Percentiles rank a stretch among this genome's conserved stretches.
These are phyloP conservation scores for Diplodus sargus DNA, from an alignment of 2,797 vertebrate genomes.

Conservation along the genomic window DNA sequence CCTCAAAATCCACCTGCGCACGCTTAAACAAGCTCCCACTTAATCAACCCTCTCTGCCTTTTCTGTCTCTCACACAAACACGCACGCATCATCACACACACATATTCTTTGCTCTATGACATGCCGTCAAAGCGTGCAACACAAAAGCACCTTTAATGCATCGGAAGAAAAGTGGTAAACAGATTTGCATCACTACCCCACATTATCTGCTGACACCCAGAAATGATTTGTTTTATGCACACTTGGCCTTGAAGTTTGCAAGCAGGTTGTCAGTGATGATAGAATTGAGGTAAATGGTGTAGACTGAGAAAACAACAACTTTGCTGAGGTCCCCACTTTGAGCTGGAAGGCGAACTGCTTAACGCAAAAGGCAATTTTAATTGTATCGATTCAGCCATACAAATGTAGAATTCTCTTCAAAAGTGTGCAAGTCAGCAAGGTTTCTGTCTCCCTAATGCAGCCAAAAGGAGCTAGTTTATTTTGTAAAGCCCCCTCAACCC, in stretches of 20 bases:
- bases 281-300: conserved; percentile 88
- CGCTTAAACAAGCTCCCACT: conserved; percentile 70
- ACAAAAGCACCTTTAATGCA: conserved; percentile 86
- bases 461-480: conserved; percentile 82
- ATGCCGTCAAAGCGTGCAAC: conserved; percentile 77
- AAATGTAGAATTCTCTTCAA: conserved; percentile 86
- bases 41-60: conserved; percentile 66
- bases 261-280: conserved; percentile 88
- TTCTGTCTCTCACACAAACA: conserved; percentile 53
- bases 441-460: conserved; percentile 84
- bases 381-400: conserved; percentile 89
- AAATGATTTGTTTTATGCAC: conserved; percentile 89
- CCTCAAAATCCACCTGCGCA: conserved; percentile 66
- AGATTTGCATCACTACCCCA: conserved; percentile 87
- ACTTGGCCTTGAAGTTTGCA: conserved; percentile 85
- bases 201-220: conserved; percentile 87
- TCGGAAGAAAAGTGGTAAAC: conserved; percentile 82
- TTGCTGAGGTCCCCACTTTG: conserved; percentile 90
- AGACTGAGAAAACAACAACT: conserved; percentile 86
- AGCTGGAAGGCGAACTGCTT: conserved; percentile 81
- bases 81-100: conserved; percentile 55
- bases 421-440: conserved; percentile 86
- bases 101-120: conserved; percentile 75
- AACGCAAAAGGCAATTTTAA: conserved; percentile 87
- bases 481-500: conserved; percentile 80